These are phyloP conservation scores for Lissocephala sabroskyi DNA, from an alignment of 2,888 invertebrate species.

Conservation along the genomic window DNA sequence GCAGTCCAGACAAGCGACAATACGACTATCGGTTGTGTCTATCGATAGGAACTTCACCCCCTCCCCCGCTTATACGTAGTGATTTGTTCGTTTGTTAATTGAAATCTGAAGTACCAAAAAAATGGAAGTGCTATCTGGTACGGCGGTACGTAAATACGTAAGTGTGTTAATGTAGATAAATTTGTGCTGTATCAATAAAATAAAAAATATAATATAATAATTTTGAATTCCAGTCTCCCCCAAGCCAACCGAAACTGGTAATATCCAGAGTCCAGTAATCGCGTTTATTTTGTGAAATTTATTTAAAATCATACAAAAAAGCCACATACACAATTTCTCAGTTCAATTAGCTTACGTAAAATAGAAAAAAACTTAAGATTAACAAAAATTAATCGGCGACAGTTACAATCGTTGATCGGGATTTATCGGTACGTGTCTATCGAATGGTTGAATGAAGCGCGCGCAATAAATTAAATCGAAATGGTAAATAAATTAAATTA, in stretches of 20 bases:
- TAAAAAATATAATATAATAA: no score
- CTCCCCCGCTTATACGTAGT: conserved; percentile 34
- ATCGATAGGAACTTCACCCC: conserved; percentile 17
- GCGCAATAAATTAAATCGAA: neutral
- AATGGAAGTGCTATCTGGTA: neutral
- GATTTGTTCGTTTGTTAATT: conserved; percentile 41
- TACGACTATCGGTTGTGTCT: conserved; percentile 24
- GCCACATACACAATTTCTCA: conserved; percentile 37
- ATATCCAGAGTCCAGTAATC: no score
- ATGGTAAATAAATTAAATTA: conserved; percentile 15
- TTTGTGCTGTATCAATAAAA: neutral
- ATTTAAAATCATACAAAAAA: conserved; percentile 25
- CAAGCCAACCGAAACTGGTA: no score
- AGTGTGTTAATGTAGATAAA: neutral
- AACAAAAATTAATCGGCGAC: conserved; percentile 36
- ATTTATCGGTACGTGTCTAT: no score
- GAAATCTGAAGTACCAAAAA: conserved; percentile 9
- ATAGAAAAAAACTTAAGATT: conserved; percentile 8
- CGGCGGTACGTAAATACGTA: no score
- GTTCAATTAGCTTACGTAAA: conserved; percentile 52
- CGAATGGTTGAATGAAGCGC: conserved; percentile 15
- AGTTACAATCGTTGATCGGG: no score
- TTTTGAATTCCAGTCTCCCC: no score
- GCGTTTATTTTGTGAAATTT: no score
- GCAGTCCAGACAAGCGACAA: conserved; percentile 40